Base-by-base conservation (phyloP, 2,888 invertebrate genomes). In the Chalcis sispes region DNA sequence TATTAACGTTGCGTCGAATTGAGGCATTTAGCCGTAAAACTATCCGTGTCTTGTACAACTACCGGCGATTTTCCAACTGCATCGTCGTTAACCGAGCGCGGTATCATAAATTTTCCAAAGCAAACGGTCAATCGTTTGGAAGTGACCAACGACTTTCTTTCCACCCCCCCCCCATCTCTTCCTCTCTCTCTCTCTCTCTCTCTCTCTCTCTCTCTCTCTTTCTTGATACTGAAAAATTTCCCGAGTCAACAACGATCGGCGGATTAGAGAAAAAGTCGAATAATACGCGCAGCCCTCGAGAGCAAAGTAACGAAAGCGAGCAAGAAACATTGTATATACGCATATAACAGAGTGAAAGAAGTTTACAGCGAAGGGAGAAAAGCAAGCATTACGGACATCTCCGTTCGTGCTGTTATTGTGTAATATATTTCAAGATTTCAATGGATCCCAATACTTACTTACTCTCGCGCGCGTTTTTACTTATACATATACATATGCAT, bases 391-490 rank as follows among this genome's bases (percentile, higher is more conserved):
- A 7, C n/a, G n/a, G n/a, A 36, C 10, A 36, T 36, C 50, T 29
- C 1, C 4, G 29, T 23, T 15, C 18, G 58, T 32, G 36, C 50
- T 32, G 40, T 61, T 69, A 59, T 59, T 27, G 42, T 13, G 20
- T 52, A 50, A 59, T 70, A 52, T 50, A 70, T 61, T 70, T 70
- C 36, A 25, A 48, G 61, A 70, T 70, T 61, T 61, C 40, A 58
- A 61, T 70, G 27, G 61, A 8, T n/a, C n/a, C n/a, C n/a, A n/a
- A n/a, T n/a, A n/a, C n/a, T n/a, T n/a, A n/a, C n/a, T n/a, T n/a
- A n/a, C n/a, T n/a, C n/a, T n/a, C n/a, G n/a, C n/a, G n/a, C n/a
- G n/a, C n/a, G n/a, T n/a, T n/a, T n/a, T n/a, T n/a, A n/a, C n/a
- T n/a, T n/a, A n/a, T n/a, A n/a, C 65, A 20, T 18, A 50, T 7